Percentiles rank a stretch among this genome's conserved stretches.
These are phyloP conservation scores for Grantiella picta DNA, from an alignment of 2,113 vertebrate genomes.

Conservation along the genomic window DNA sequence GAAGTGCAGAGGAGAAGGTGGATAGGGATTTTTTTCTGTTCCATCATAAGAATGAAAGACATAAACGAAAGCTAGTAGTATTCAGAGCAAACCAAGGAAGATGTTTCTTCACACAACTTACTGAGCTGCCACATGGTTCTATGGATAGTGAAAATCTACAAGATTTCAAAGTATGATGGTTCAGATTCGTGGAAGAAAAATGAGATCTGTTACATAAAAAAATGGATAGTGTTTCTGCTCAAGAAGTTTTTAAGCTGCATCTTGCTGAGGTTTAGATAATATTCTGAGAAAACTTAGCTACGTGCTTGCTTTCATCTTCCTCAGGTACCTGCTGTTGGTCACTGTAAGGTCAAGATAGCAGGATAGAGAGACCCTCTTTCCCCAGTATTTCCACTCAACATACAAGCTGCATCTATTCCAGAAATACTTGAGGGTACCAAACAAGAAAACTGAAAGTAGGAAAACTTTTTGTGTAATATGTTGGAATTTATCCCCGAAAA, in stretches of 20 bases:
- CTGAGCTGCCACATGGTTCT: not conserved
- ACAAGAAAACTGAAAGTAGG: not conserved
- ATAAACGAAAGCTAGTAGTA: not conserved
- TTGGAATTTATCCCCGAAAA: not conserved
- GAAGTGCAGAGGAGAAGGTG: not conserved
- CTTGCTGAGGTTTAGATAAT: not conserved
- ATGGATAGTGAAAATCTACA: not conserved
- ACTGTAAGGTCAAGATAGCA: not conserved
- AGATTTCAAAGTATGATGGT: not conserved
- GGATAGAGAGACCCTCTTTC: not conserved
- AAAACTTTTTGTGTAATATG: not conserved
- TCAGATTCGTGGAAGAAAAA: constrained; percentile 12
- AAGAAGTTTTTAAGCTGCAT: not conserved
- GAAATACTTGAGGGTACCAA: not conserved
- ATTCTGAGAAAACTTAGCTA: not conserved
- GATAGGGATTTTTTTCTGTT: not conserved
- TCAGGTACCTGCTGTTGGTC: not conserved
- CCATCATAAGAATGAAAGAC: not conserved
- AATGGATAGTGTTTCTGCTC: not conserved
- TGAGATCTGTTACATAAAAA: not conserved
- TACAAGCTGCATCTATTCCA: not conserved
- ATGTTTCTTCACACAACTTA: not conserved
- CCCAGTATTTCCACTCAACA: not conserved
- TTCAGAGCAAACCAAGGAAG: not conserved
- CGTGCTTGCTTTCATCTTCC: not conserved